phyloP scores from a whole-genome alignment of 2,888 invertebrate species.

The Polyploca ridens region DNA sequence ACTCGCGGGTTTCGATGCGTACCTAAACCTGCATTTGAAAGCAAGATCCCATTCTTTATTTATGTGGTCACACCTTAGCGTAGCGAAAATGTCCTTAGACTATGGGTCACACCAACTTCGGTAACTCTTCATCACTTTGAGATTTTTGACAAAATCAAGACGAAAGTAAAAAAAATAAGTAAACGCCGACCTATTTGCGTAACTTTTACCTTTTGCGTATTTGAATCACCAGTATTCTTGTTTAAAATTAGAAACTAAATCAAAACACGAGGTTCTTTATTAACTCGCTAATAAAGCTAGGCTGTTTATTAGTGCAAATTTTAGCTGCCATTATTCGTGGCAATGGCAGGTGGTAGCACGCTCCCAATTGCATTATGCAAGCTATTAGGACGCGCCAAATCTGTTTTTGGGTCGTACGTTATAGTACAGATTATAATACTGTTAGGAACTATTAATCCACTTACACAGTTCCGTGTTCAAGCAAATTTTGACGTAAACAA shows the following conservation, averaged over 20 bases:
- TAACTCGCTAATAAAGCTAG: conserved; percentile 40
- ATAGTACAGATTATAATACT: conserved; percentile 22
- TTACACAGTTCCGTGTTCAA: background rate
- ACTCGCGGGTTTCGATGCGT: no score
- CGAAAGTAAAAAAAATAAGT: no score
- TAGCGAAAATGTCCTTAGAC: no score
- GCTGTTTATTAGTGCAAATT: conserved; percentile 49
- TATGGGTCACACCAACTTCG: no score
- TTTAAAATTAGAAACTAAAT: background rate
- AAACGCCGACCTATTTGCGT: no score
- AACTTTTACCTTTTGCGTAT: no score
- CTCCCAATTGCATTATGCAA: conserved; percentile 76
- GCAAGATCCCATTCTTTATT: no score
- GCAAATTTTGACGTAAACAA: conserved; percentile 6
- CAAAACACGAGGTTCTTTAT: background rate
- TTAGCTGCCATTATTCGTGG: conserved; percentile 50
- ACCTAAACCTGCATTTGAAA: no score
- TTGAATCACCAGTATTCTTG: no score
- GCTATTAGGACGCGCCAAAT: conserved; percentile 57
- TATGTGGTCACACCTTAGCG: no score
- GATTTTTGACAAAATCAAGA: no score
- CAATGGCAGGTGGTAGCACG: conserved; percentile 64
- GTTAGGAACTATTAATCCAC: conserved; percentile 12
- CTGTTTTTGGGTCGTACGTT: conserved; percentile 66
- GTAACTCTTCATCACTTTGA: no score